Conservation (phyloP, 2,888 invertebrate species). For the Leistus spinibarbis region DNA sequence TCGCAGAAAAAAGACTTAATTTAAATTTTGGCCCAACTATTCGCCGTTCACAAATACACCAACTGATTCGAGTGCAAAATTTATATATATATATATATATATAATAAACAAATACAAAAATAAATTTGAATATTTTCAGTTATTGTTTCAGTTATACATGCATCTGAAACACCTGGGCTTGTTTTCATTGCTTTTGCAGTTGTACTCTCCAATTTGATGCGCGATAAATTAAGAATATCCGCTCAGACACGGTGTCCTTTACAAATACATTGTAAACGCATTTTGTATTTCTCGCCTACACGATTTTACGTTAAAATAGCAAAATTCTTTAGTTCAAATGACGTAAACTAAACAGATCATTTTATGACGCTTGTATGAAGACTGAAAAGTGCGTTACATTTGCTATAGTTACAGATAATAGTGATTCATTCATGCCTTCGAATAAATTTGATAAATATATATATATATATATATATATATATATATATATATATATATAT, state of each 20-base stretch:
- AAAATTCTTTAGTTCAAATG: slow-evolving; percentile 29
- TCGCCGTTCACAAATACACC: neutral
- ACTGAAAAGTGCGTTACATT: too few species aligned
- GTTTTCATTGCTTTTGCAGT: too few species aligned
- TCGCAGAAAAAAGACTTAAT: neutral
- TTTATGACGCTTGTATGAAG: neutral
- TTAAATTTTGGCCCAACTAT: neutral
- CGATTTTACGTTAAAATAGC: slow-evolving; percentile 12
- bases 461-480: too few species aligned
- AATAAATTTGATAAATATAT: too few species aligned
- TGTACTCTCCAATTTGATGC: too few species aligned
- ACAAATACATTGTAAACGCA: slow-evolving; percentile 5
- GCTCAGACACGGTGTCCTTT: neutral
- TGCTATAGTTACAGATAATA: too few species aligned
- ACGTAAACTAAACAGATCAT: slow-evolving; percentile 17
- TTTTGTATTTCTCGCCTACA: slow-evolving; percentile 23
- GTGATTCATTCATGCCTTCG: neutral
- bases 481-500: too few species aligned
- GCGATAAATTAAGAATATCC: too few species aligned
- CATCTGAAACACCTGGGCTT: neutral
- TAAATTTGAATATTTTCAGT: neutral
- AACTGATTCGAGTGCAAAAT: neutral
- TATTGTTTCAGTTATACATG: neutral
- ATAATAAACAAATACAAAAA: neutral
- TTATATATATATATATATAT: too few species aligned